These are phyloP conservation scores for Pachypanchax playfairii DNA, from an alignment of 2,113 vertebrate genomes.

Conservation along the genomic window DNA sequence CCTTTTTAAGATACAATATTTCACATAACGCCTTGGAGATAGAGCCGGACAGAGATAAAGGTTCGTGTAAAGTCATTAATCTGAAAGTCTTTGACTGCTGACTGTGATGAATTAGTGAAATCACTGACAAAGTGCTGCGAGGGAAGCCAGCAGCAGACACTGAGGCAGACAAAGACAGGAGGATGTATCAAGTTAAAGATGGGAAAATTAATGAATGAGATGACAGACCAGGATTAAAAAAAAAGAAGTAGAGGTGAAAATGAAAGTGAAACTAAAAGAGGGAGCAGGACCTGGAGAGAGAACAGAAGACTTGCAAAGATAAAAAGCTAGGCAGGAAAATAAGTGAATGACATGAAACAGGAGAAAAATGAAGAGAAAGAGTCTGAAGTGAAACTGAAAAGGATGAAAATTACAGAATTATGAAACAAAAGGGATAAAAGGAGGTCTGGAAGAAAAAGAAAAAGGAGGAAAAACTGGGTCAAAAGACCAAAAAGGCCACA, in stretches of 20 bases:
- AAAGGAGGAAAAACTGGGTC: slow-evolving; percentile 34
- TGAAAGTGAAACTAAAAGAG: slow-evolving; percentile 18
- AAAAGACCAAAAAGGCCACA: slow-evolving; percentile 1
- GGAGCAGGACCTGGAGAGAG: slow-evolving; percentile 8
- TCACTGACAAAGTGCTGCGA: slow-evolving; percentile 29
- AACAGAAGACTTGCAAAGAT: slow-evolving; percentile 14
- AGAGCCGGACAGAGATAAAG: slow-evolving; percentile 10
- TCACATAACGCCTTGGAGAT: neutral
- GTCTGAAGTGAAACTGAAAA: neutral
- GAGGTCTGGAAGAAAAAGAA: neutral
- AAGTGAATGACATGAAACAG: slow-evolving; percentile 25
- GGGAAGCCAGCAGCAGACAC: slow-evolving; percentile 11
- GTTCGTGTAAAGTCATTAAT: slow-evolving; percentile 14
- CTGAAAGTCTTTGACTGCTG: slow-evolving; percentile 25
- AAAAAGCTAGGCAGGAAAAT: slow-evolving; percentile 16
- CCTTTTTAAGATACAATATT: neutral
- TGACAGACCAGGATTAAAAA: too few relatives aligned
- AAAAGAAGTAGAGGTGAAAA: slow-evolving; percentile 10
- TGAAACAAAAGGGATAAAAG: slow-evolving; percentile 21
- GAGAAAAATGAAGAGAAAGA: slow-evolving; percentile 4
- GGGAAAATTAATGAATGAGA: slow-evolving; percentile 34
- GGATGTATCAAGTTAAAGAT: slow-evolving; percentile 16
- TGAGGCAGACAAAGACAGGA: slow-evolving; percentile 20
- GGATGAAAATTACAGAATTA: slow-evolving; percentile 17
- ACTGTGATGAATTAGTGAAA: slow-evolving; percentile 56